These are phyloP conservation scores for Oxyteleia sp. DNA, from an alignment of 2,888 invertebrate genomes.

Conservation along the genomic window DNA sequence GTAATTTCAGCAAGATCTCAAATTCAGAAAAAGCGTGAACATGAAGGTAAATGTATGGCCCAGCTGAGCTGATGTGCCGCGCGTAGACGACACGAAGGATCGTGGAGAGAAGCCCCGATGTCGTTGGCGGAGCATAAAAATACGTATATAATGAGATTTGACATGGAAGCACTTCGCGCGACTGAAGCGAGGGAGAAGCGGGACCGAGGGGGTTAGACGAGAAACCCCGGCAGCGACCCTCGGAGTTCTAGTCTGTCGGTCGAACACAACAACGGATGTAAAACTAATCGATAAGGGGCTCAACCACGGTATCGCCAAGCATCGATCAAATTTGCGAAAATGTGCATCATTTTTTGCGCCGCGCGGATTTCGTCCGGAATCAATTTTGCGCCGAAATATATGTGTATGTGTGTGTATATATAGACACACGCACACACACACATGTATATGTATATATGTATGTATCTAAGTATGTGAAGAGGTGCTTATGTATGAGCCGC, in stretches of 20 bases:
- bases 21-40: constrained; percentile 47
- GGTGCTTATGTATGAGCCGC: no score
- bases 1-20: constrained; percentile 34
- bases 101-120: constrained; percentile 77
- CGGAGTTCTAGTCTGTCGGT: constrained; percentile 8
- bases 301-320: no score
- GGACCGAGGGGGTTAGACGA: constrained; percentile 63
- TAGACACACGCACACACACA: no score
- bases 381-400: no score
- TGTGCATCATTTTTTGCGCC: no score
- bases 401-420: no score
- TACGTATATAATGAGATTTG: constrained; percentile 84
- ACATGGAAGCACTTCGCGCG: constrained; percentile 82
- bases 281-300: no score
- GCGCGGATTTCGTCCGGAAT: no score
- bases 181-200: constrained; percentile 57
- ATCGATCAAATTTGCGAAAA: no score
- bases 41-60: constrained; percentile 23
- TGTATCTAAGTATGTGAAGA: no score
- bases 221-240: constrained; percentile 70
- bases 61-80: constrained; percentile 28
- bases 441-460: no score
- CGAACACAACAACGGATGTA: no score
- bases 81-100: constrained; percentile 51
- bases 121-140: constrained; percentile 79